Evolutionary conservation across 2,797 vertebrate genomes (phyloP), one percentile per base, ranked within the genome.

Genomic region (Ficedula albicollis): DNA sequence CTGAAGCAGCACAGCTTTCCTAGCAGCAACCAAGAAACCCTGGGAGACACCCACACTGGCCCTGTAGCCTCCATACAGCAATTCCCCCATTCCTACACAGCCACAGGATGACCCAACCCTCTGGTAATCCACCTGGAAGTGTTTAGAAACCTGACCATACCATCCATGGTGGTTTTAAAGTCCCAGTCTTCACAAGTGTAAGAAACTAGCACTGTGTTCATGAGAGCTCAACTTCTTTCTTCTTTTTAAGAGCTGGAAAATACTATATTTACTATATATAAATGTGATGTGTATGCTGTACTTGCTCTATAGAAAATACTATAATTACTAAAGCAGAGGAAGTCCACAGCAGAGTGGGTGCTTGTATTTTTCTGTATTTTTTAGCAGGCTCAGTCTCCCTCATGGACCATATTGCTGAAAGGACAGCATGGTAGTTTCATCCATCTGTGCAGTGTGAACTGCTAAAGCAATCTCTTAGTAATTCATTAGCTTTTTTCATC

Each of bases 51-150:
- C 34, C 56, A 15, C 5, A 1, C 26, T 30, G 69, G 34, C 34
- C 69, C n/a, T 9, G 16, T 8, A 43, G 58, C 7, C 43, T 51
- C 39, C 36, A 19, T 43, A 9, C 5, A 16, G 56, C 72, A 55
- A 20, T 0, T 0, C 9, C 38, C 17, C 10, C 6, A 4, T 17
- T 66, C n/a, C 58, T 30, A 20, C 27, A 8, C 0, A 8, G 4
- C 32, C 49, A 27, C 29, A 46, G 66, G 16, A 34, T 2, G 3
- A 11, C 26, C 51, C 4, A 7, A 10, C 11, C 10, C 80, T 49
- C 74, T 30, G 36, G 21, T 8, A 22, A 44, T 26, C 27, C 36
- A 22, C 36, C 52, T 36, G 60, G 15, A 46, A 60, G 68, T 1
- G 8, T 60, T 87, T 15, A n/a, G 55, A 64, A 62, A 54, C 10